Evolutionary conservation across 1,140 invertebrate species (phyloP).

Genomic region (Pseudachorutes palmiensis): DNA sequence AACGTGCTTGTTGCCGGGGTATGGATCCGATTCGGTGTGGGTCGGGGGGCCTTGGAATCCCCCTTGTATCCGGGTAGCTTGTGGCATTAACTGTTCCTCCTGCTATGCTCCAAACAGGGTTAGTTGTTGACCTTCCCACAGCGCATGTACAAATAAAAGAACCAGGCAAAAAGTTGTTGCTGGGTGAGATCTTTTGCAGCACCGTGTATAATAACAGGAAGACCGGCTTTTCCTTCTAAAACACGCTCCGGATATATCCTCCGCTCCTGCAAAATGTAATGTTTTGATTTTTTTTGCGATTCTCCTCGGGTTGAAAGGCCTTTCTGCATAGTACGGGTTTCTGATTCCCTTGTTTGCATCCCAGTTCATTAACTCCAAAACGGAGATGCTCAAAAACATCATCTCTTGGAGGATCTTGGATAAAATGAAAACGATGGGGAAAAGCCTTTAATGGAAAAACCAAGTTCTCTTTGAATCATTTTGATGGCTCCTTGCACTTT

Average conservation of each 20-base stretch:
- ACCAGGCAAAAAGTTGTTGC: neutral
- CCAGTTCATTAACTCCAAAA: neutral
- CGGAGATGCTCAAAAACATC: too few species aligned
- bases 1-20: slow-evolving; percentile 1
- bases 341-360: neutral
- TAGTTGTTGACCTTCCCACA: neutral
- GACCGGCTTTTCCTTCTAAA: too few species aligned
- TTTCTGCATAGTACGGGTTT: neutral
- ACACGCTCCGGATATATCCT: too few species aligned
- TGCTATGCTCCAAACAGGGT: too few species aligned
- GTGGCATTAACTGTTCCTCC: neutral
- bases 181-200: neutral
- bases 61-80: neutral
- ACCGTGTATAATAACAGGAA: neutral
- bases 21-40: neutral
- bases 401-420: too few species aligned
- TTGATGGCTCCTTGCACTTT: too few species aligned
- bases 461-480: too few species aligned
- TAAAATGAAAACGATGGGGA: too few species aligned
- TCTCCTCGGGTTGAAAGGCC: neutral
- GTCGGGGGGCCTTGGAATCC: neutral
- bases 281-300: neutral
- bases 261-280: too few species aligned
- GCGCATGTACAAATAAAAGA: slow-evolving; percentile 39
- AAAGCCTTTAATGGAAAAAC: too few species aligned